Conservation (phyloP, 2,797 vertebrate genomes). For the Acanthurus leucopareius region DNA sequence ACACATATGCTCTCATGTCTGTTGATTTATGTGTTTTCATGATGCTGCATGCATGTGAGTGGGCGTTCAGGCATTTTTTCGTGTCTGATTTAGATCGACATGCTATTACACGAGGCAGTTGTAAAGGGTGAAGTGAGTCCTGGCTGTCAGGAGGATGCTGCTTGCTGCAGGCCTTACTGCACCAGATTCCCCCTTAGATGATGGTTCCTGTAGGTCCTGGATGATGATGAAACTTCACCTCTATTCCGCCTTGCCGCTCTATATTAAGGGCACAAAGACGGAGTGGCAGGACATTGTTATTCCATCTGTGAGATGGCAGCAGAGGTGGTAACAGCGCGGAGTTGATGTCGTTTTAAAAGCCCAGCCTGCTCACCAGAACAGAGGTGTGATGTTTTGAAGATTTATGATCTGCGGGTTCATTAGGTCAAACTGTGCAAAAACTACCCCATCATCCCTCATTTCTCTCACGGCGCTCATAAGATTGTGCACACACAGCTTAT, state of each 20-base stretch:
- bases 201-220: constrained; percentile 31
- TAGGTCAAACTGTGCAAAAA: constrained; percentile 1
- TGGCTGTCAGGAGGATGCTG: constrained; percentile 19
- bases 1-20: constrained; percentile 27
- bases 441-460: neutral
- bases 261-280: too few relatives aligned
- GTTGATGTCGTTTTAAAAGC: too few relatives aligned
- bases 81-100: constrained; percentile 32
- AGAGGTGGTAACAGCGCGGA: too few relatives aligned
- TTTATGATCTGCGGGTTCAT: neutral
- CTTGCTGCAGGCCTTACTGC: constrained; percentile 9
- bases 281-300: too few relatives aligned
- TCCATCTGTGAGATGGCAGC: too few relatives aligned
- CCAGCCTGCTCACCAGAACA: too few relatives aligned
- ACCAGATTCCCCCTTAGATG: constrained; percentile 49
- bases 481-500: neutral
- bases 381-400: too few relatives aligned
- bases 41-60: constrained; percentile 7
- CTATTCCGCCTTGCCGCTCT: too few relatives aligned
- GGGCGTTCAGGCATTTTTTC: constrained; percentile 23
- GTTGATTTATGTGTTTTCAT: constrained; percentile 29
- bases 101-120: constrained; percentile 9
- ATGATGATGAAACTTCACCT: constrained; percentile 50
- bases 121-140: constrained; percentile 7
- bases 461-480: neutral